phyloP scores from a whole-genome alignment of 2,113 vertebrate genomes.

The Lucifuga dentata region DNA sequence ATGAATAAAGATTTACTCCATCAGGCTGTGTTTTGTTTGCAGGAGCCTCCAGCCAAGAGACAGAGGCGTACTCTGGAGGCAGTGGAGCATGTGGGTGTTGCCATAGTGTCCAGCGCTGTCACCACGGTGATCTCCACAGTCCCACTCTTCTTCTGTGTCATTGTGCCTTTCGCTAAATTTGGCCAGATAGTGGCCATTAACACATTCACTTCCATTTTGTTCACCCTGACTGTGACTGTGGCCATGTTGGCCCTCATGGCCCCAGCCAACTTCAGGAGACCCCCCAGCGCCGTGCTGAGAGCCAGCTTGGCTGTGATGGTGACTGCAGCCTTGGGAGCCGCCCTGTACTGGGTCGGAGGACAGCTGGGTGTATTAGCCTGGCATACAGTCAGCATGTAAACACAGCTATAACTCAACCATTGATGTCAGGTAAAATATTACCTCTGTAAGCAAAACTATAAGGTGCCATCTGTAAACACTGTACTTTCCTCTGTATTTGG shows the following conservation, averaged over 20 bases:
- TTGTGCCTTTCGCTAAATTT: constrained; percentile 97
- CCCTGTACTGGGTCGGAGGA: constrained; percentile 84
- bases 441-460: constrained; percentile 44
- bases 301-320: constrained; percentile 84
- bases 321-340: constrained; percentile 77
- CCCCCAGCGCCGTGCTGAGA: constrained; percentile 90
- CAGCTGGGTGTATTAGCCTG: constrained; percentile 69
- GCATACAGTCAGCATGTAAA: constrained; percentile 64
- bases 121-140: constrained; percentile 94
- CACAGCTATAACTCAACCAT: constrained; percentile 17
- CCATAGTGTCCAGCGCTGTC: constrained; percentile 93
- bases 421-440: constrained; percentile 61
- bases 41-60: constrained; percentile 86
- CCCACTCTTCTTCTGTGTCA: constrained; percentile 97
- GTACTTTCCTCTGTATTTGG: constrained; percentile 21
- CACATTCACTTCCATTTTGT: constrained; percentile 91
- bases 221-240: constrained; percentile 93
- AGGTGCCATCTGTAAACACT: constrained; percentile 22
- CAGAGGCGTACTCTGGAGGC: constrained; percentile 89
- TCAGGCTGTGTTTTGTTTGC: constrained; percentile 45
- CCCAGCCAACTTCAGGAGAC: constrained; percentile 88
- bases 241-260: constrained; percentile 90
- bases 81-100: constrained; percentile 91
- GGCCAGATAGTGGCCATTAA: constrained; percentile 98
- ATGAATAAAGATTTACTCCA: constrained; percentile 24